These are phyloP conservation scores for Odocoileus hemionus DNA, from an alignment of 2,113 vertebrate genomes.

Conservation along the genomic window DNA sequence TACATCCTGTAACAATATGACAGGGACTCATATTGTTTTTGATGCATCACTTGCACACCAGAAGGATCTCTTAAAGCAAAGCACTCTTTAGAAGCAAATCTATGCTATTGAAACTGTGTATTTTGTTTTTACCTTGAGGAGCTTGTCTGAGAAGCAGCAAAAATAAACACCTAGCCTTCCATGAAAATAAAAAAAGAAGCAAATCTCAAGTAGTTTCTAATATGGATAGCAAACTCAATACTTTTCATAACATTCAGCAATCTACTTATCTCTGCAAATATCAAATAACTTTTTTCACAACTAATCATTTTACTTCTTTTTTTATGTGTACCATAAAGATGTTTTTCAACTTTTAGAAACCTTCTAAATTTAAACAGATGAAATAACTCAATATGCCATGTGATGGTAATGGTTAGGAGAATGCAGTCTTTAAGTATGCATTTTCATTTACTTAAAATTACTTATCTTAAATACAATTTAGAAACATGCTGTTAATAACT, in stretches of 20 bases:
- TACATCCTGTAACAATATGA: background rate
- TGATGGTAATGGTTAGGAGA: background rate
- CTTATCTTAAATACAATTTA: background rate
- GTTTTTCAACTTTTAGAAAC: background rate
- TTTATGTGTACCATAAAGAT: background rate
- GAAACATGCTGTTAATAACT: background rate
- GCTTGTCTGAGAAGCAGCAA: background rate
- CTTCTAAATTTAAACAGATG: background rate
- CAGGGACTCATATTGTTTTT: background rate
- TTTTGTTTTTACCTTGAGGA: background rate
- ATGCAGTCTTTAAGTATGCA: background rate
- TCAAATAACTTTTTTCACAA: background rate
- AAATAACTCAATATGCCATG: background rate
- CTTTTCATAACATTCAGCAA: background rate
- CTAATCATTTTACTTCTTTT: background rate
- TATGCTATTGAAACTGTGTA: background rate
- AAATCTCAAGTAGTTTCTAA: background rate
- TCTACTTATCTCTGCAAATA: background rate
- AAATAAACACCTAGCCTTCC: slow-evolving; percentile 38
- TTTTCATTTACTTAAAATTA: background rate
- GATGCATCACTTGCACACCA: background rate
- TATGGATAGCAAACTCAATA: background rate
- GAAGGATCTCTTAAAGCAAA: background rate
- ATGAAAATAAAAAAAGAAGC: background rate
- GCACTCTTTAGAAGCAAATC: background rate